phyloP scores from a whole-genome alignment of 2,113 vertebrate species.

The Chiloscyllium plagiosum region DNA sequence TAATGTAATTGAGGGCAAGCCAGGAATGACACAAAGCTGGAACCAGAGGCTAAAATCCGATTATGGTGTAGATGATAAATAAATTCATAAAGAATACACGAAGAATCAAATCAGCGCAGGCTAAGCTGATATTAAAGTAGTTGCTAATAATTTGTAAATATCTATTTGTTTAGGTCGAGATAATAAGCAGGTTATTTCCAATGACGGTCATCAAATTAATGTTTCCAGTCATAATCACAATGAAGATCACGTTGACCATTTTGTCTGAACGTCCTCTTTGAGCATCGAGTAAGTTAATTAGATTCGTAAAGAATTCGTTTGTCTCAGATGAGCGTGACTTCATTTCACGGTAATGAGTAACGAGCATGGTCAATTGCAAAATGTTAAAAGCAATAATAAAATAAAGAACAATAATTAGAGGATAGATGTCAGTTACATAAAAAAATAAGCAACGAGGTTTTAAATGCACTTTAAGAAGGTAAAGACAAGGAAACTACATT shows the following conservation, averaged over 20 bases:
- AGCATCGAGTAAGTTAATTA: conserved; percentile 53
- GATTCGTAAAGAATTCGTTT: conserved; percentile 15
- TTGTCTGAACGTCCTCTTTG: conserved; percentile 71
- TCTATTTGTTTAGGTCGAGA: conserved; percentile 94
- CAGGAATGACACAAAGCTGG: conserved; percentile 94
- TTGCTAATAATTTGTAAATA: conserved; percentile 97
- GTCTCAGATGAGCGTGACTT: too few relatives aligned
- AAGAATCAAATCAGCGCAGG: conserved; percentile 94
- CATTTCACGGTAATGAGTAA: too few relatives aligned
- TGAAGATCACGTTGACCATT: conserved; percentile 94
- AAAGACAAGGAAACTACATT: too few relatives aligned
- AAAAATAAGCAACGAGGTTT: too few relatives aligned
- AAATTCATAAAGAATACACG: conserved; percentile 98
- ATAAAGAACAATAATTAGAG: too few relatives aligned
- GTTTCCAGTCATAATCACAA: conserved; percentile 88
- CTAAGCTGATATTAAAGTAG: conserved; percentile 96
- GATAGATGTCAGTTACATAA: too few relatives aligned
- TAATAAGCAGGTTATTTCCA: conserved; percentile 95
- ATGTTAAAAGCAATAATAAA: too few relatives aligned
- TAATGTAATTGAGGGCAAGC: conserved; percentile 94
- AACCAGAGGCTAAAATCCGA: conserved; percentile 93
- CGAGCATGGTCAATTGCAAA: too few relatives aligned
- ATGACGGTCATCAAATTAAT: conserved; percentile 93
- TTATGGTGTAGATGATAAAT: conserved; percentile 95
- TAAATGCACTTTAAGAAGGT: too few relatives aligned